Evolutionary conservation across 2,888 invertebrate species (phyloP), one percentile per base, ranked within the genome.

Genomic region (Brachypalpus laphriformis): DNA sequence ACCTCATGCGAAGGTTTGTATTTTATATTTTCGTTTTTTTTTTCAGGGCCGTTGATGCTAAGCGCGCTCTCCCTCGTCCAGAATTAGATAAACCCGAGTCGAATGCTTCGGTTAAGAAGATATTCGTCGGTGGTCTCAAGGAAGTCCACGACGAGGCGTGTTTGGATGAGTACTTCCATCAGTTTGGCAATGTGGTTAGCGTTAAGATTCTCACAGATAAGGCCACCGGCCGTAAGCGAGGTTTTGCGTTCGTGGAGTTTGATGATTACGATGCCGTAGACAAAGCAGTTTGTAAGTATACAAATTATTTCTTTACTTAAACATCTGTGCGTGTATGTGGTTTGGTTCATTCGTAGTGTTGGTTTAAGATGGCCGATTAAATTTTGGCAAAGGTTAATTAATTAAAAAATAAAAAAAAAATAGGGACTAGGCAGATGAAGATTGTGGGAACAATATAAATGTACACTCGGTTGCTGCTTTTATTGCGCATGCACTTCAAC

Each of bases 221-320:
- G 63, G 89, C 89, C 7, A 91, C 91, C 0, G 91, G 91, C 0
- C 90, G 91, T 47, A 90, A 90, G 34, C 89, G 91, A 7, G 91
- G 91, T 22, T 91, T 91, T 82, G 91, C 90, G 0, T 91, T 91
- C 47, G 75, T 91, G 2, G 91, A 91, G 75, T 91, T 90, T 51
- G 89, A 90, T 71, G 89, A 91, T 74, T 88, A 88, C 22, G 89
- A 88, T 45, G 85, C 90, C 4, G 90, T 91, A 18, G 90, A 89
- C 7, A 90, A 90, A 78, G 91, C 91, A 54, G 88, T 91, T 37
- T 89, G 91, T 91, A 88, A 87, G 89, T 88, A 40, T 66, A 40
- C n/a, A 6, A 25, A 6, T 20, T 14, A 0, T 37, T 51, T 49
- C 18, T 9, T 51, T 56, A 25, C 56, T 6, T 11, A 49, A 16